A percentile compares a stretch with the other conserved stretches of the same genome.
Evolutionary conservation across 2,113 vertebrate genomes (phyloP).

Genomic region (Oreochromis spilurus): DNA sequence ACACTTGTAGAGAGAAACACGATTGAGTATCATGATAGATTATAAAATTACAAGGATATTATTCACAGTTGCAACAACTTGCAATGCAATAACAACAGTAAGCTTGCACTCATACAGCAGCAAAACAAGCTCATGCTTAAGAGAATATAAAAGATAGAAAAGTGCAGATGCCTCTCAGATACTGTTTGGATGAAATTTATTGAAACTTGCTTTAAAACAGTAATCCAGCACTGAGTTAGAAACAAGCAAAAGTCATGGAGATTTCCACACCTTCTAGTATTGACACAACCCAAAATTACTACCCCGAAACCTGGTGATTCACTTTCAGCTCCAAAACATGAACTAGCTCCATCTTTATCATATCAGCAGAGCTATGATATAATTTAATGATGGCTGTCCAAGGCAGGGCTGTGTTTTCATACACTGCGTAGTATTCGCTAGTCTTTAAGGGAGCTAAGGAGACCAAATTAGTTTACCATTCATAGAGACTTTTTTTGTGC

Average conservation of each 20-base stretch:
- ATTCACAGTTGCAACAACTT: neutral
- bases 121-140: neutral
- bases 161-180: neutral
- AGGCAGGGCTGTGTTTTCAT: neutral
- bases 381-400: neutral
- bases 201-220: neutral
- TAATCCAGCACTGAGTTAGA: neutral
- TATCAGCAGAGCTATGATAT: neutral
- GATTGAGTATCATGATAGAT: neutral
- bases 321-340: neutral
- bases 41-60: neutral
- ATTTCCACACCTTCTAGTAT: neutral
- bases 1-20: neutral
- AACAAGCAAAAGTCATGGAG: neutral
- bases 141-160: neutral
- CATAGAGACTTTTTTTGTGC: neutral
- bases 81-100: neutral
- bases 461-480: neutral
- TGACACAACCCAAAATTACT: constrained; percentile 2
- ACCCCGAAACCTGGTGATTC: neutral
- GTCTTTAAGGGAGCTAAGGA: neutral
- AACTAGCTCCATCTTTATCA: neutral
- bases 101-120: neutral
- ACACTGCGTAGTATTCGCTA: neutral
- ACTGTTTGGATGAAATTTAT: neutral